Evolutionary conservation across 2,888 invertebrate species (phyloP), one percentile per base, ranked within the genome.

Genomic region (Tolmerus cingulatus): DNA sequence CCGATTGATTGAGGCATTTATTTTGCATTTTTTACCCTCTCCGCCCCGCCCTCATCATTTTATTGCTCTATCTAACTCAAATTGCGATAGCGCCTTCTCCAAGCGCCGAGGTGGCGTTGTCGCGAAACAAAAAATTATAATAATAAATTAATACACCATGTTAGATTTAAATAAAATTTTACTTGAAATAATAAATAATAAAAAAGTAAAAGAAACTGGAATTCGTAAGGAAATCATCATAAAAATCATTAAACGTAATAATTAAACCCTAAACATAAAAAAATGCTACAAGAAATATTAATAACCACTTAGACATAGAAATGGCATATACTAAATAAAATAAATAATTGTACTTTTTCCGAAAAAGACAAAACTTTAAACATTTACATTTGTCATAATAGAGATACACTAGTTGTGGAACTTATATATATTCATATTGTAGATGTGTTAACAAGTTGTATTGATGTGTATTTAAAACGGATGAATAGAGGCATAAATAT

Each of bases 401-500:
- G 46, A 46, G 82, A 51, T 57, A 82, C 66, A 57, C 66, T 82
- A 82, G 51, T 82, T 82, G 82, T 82, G 82, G 79, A 82, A 82
- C 57, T 40, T 66, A 57, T 57, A 57, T 57, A 37, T 82, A 82
- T 82, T 82, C 57, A 51, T 82, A 82, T 82, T 82, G 66, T 84
- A 85, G 85, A 85, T 85, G 85, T 85, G 74, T 85, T 85, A 74
- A 74, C 74, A 43, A 43, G 85, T 85, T 85, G 85, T 85, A 85
- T 85, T 85, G 82, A 82, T 82, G 82, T 82, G 66, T 82, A 82
- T 82, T 46, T 82, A 82, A 82, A 82, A 37, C 57, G 55, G 57
- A 34, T 82, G 57, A 51, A 57, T 57, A 82, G 34, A 82, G 37
- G 34, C 74, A 85, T 74, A 85, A 85, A 85, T 85, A 85, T 85